Evolutionary conservation across 2,113 vertebrate genomes (phyloP).

Genomic region (Centropus unirufus): DNA sequence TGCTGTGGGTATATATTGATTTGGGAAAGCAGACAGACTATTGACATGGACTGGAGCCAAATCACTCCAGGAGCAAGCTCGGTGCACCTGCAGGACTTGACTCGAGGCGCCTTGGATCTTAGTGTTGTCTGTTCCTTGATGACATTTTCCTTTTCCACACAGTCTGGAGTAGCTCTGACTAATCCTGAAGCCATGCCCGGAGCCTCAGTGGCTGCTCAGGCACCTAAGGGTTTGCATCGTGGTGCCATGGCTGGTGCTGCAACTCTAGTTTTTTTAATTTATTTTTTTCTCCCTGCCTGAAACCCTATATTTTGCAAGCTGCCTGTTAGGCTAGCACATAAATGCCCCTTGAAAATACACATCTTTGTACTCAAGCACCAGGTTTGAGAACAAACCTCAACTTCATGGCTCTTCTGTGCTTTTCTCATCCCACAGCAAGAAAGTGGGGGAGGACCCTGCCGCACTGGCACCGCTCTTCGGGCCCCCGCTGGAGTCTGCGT

Average conservation of each 20-base stretch:
- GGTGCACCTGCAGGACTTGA: rapidly evolving
- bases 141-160: not conserved
- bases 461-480: conserved; percentile 85
- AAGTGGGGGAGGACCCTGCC: conserved; percentile 75
- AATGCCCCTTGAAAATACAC: rapidly evolving
- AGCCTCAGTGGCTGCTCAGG: not conserved
- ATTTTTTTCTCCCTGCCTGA: not conserved
- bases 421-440: conserved; percentile 75
- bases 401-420: not conserved
- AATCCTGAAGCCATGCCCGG: rapidly evolving
- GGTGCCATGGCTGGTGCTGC: rapidly evolving
- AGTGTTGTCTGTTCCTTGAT: not conserved
- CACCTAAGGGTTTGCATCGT: rapidly evolving
- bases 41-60: not conserved
- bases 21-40: not conserved
- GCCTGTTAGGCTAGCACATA: rapidly evolving
- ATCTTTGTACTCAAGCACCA: rapidly evolving
- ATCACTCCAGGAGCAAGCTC: not conserved
- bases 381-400: rapidly evolving
- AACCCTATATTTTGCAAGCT: not conserved
- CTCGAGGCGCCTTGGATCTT: not conserved
- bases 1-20: rapidly evolving
- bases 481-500: conserved; percentile 85
- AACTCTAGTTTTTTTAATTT: rapidly evolving
- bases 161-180: not conserved